phyloP scores from a whole-genome alignment of 1,140 invertebrate genomes.

The Ostrea edulis region DNA sequence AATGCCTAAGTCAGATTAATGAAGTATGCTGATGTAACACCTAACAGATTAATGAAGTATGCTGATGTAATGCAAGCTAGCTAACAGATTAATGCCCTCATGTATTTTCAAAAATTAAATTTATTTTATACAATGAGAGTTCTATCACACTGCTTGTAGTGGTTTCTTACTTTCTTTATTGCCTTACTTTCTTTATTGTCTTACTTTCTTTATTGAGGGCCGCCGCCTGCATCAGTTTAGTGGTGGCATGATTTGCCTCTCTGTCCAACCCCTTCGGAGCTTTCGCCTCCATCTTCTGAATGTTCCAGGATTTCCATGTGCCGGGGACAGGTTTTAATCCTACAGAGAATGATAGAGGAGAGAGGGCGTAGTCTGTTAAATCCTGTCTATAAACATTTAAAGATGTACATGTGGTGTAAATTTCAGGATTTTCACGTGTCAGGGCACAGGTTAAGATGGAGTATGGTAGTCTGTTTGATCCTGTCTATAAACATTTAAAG shows the following conservation, averaged over 20 bases:
- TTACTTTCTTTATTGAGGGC: slow-evolving; percentile 73
- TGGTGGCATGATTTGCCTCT: slow-evolving; percentile 54
- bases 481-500: too few relatives aligned
- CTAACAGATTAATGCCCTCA: too few relatives aligned
- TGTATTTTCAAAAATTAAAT: too few relatives aligned
- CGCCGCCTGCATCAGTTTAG: slow-evolving; percentile 68
- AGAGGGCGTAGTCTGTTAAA: too few relatives aligned
- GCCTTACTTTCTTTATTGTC: slow-evolving; percentile 68
- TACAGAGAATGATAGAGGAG: slow-evolving; percentile 28
- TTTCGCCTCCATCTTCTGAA: slow-evolving; percentile 66
- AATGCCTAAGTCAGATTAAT: too few relatives aligned
- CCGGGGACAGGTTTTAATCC: slow-evolving; percentile 71
- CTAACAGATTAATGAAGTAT: too few relatives aligned
- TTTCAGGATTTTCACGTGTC: slow-evolving; percentile 71
- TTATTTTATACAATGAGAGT: too few relatives aligned
- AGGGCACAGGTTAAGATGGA: slow-evolving; percentile 60
- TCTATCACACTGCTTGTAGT: background rate
- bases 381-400: too few relatives aligned
- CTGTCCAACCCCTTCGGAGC: slow-evolving; percentile 55
- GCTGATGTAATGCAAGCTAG: too few relatives aligned
- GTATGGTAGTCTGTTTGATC: background rate
- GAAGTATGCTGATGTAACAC: too few relatives aligned
- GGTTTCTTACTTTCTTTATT: slow-evolving; percentile 69
- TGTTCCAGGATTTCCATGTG: slow-evolving; percentile 70
- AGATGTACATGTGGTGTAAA: background rate